Percentiles rank a stretch among this genome's conserved stretches.
These are phyloP conservation scores for Datnioides undecimradiatus DNA, from an alignment of 2,113 vertebrate genomes.

Conservation along the genomic window DNA sequence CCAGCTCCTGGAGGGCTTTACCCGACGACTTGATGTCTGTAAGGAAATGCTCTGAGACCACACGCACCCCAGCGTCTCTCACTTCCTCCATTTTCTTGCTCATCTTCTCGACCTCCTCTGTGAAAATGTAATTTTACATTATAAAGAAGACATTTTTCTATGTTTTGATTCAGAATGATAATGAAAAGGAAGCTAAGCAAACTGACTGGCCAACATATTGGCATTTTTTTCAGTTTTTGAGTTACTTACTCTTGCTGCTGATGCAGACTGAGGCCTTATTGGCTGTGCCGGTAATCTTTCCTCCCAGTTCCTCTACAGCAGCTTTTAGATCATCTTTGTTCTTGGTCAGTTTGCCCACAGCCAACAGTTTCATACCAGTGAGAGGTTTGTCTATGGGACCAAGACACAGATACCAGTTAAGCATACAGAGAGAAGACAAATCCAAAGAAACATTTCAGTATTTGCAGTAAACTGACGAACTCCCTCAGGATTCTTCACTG, in stretches of 20 bases:
- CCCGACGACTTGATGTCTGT: constrained; percentile 86
- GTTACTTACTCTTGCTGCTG: constrained; percentile 92
- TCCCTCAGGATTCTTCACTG: constrained; percentile 3
- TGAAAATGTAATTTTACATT: not conserved
- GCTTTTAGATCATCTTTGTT: constrained; percentile 95
- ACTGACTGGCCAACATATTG: not conserved
- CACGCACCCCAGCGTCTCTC: constrained; percentile 89
- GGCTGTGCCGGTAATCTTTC: constrained; percentile 88
- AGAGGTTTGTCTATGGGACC: constrained; percentile 91
- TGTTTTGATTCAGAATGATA: not conserved
- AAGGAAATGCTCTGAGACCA: constrained; percentile 93
- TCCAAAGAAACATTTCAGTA: too few species aligned
- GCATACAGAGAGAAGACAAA: too few species aligned
- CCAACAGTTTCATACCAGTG: constrained; percentile 90
- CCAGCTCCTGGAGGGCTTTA: constrained; percentile 90
- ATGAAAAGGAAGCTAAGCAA: not conserved
- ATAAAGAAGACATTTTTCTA: not conserved
- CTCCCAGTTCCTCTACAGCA: constrained; percentile 90
- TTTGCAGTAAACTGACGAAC: too few species aligned
- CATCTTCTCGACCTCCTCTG: constrained; percentile 98
- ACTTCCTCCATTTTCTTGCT: constrained; percentile 97
- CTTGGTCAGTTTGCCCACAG: constrained; percentile 91
- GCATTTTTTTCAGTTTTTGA: not conserved
- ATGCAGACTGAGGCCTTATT: constrained; percentile 92
- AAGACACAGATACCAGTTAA: too few species aligned